Evolutionary conservation across 2,888 invertebrate genomes (phyloP), one percentile per base, ranked within the genome.

Genomic region (Drosophila quinaria): DNA sequence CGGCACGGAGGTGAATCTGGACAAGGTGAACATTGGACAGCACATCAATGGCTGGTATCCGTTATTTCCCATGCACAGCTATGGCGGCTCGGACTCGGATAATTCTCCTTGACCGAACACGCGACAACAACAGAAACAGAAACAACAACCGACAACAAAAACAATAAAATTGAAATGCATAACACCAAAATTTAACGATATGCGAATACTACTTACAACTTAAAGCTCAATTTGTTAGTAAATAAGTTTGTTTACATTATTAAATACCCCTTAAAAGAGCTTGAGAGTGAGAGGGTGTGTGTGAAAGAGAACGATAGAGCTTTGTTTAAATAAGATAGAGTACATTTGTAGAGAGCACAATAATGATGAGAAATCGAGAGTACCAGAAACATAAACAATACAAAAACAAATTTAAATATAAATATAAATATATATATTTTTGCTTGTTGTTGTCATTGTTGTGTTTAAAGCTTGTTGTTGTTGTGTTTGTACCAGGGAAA

Each of bases 41-140:
- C 95, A 96, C 84, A 96, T 96, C 47, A 95, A 96, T 87, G 97
- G 97, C 76, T 98, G 98, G 98, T 98, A 98, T 94, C 97, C 97
- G 72, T 94, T 98, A 78, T 97, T 97, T 93, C 97, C 97, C 37
- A 96, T 97, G 92, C 96, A 96, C 87, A 96, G 96, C 58, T 94
- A 97, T 74, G 96, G 96, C 65, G 96, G 96, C 59, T 95, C 95
- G 25, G 96, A 93, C 67, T 92, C 93, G 47, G 93, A 92, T 80
- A 92, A 92, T 88, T 93, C 93, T 91, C 93, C 93, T 91, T 93
- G 93, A 93, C 93, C 92, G 91, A 92, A 91, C 81, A 91, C 91
- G 90, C 81, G 44, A 72, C 70, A 56, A 67, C 63, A 66, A 58
- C 59, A 52, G 52, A 63, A 66, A 58, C 59, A 52, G 52, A 68